Evolutionary conservation across 2,113 vertebrate genomes (phyloP).

Genomic region (Oncorhynchus clarkii): DNA sequence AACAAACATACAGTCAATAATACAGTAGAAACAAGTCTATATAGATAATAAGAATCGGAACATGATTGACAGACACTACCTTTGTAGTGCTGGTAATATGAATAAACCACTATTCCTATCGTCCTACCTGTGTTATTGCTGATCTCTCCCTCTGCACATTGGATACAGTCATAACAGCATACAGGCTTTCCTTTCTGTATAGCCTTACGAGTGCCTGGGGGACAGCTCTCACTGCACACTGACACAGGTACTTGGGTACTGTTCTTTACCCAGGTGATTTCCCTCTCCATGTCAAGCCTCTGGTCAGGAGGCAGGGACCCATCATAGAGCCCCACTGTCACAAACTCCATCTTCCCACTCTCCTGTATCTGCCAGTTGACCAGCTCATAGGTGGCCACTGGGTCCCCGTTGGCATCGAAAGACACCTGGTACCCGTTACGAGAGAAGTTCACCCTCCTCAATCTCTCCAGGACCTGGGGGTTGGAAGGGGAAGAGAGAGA

Average conservation of each 20-base stretch:
- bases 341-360: slow-evolving; percentile 41
- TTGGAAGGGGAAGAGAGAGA: background rate
- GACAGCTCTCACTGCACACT: slow-evolving; percentile 64
- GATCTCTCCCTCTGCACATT: slow-evolving; percentile 71
- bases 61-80: background rate
- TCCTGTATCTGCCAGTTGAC: slow-evolving; percentile 66
- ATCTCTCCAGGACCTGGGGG: slow-evolving; percentile 51
- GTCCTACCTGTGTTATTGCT: slow-evolving; percentile 66
- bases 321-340: slow-evolving; percentile 64
- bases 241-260: slow-evolving; percentile 55
- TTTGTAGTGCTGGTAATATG: background rate
- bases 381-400: slow-evolving; percentile 63
- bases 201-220: slow-evolving; percentile 61
- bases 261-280: slow-evolving; percentile 56
- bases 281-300: slow-evolving; percentile 53
- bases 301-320: slow-evolving; percentile 51
- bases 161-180: slow-evolving; percentile 68
- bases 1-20: no score
- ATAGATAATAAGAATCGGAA: background rate
- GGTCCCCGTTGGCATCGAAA: slow-evolving; percentile 68
- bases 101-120: background rate
- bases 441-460: slow-evolving; percentile 59
- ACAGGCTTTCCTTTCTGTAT: slow-evolving; percentile 62
- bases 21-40: no score
- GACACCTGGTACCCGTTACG: slow-evolving; percentile 59